Evolutionary conservation across 2,113 vertebrate species (phyloP), one percentile per base, ranked within the genome.

Genomic region (Quiscalus mexicanus): DNA sequence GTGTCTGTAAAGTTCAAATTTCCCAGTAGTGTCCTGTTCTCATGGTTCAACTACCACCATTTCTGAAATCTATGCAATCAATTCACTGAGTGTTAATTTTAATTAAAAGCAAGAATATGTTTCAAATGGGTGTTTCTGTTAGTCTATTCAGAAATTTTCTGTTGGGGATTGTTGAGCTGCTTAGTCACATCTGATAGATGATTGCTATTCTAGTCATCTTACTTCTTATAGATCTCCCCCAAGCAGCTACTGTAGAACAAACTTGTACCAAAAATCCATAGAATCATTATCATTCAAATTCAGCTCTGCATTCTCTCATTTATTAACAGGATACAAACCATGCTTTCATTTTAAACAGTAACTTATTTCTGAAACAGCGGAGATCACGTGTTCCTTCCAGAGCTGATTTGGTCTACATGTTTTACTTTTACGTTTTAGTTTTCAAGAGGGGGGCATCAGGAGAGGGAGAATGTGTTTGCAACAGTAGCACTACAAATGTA

Each of bases 401-500:
- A 76, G 14, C 45, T 83, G 6, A 89, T 89, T 73, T 58, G 20
- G 12, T 39, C 37, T 35, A 15, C 25, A 30, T 5, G 4, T 41
- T 41, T 41, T 0, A 10, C 42, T 59, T 75, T 41, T 5, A 24
- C 24, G 8, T 16, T 58, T 73, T 7, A 39, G 6, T 41, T 80
- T 86, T 37, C 5, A 9, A 23, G 25, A 12, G 2, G 0, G 9
- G 10, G 5, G 9, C 2, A 0, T 14, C 33, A 47, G 53, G 28
- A 56, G 9, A 68, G 7, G 19, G 23, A 65, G 15, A 75, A 44
- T 47, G 39, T 56, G 30, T 39, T 67, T 69, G n/a, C 15, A 69
- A 55, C 22, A 55, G 16, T 2, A 53, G 50, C 24, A n/a, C 24
- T 31, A 90, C 28, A 80, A 78, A 87, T 6, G 7, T 30, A 74